Percentiles rank a stretch among this genome's conserved stretches.
Conservation (phyloP, 2,797 vertebrate genomes). For the Mus minutoides region DNA sequence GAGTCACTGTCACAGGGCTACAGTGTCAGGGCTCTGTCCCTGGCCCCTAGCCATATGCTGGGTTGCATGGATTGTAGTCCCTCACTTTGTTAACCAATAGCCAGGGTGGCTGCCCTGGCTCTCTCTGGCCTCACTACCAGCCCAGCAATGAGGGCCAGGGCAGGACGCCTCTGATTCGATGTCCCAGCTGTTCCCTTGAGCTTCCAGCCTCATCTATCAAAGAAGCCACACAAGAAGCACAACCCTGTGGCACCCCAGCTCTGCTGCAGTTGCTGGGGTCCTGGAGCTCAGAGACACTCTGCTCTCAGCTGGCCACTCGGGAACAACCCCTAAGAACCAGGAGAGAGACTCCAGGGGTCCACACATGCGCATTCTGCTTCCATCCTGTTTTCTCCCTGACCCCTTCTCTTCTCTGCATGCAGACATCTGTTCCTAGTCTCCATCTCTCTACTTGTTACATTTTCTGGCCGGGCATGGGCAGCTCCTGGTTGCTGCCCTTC, state of each 20-base stretch:
- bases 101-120: not conserved
- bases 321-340: not conserved
- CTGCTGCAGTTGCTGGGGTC: not conserved
- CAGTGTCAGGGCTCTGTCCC: not conserved
- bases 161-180: not conserved
- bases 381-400: not conserved
- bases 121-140: not conserved
- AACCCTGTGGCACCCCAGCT: not conserved
- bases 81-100: conserved; percentile 37
- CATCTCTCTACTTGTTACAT: not conserved
- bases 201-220: not conserved
- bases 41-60: not conserved
- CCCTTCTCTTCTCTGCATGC: not conserved
- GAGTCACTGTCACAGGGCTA: not conserved
- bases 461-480: no score
- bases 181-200: not conserved
- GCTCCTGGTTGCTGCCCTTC: not conserved
- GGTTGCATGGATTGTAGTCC: not conserved
- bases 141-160: not conserved
- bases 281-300: not conserved
- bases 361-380: not conserved
- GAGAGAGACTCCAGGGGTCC: not conserved
- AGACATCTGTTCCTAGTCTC: not conserved
- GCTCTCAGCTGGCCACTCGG: not conserved
- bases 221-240: not conserved